These are phyloP conservation scores for Ammodytes marinus DNA, from an alignment of 2,113 vertebrate species.

Conservation along the genomic window DNA sequence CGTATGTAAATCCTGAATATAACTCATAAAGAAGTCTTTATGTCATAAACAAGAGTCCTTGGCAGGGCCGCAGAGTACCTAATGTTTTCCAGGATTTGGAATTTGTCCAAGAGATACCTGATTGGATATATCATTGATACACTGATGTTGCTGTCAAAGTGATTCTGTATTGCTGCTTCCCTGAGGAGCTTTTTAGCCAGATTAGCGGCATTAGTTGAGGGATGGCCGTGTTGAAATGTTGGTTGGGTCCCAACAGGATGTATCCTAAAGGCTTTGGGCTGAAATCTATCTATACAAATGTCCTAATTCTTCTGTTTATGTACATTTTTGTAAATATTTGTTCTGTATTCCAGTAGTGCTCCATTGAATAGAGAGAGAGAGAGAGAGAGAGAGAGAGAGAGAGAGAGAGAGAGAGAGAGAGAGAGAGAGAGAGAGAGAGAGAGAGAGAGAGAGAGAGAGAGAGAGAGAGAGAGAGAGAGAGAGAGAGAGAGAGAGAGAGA, in stretches of 20 bases:
- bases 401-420: too few relatives aligned
- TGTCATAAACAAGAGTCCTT: slow-evolving; percentile 1
- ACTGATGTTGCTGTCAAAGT: not conserved
- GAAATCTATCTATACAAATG: too few relatives aligned
- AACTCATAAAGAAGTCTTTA: not conserved
- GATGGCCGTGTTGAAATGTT: not conserved
- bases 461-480: too few relatives aligned
- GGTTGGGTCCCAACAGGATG: not conserved
- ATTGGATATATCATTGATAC: not conserved
- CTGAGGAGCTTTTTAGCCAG: not conserved
- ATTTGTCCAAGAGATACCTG: not conserved
- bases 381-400: too few relatives aligned
- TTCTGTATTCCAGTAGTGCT: too few relatives aligned
- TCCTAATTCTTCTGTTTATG: too few relatives aligned
- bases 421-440: too few relatives aligned
- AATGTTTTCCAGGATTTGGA: not conserved
- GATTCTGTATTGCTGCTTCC: not conserved
- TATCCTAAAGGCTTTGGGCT: not conserved
- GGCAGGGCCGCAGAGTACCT: not conserved
- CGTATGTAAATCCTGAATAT: not conserved
- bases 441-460: too few relatives aligned
- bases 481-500: too few relatives aligned
- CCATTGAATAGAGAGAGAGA: too few relatives aligned
- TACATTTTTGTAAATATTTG: too few relatives aligned
- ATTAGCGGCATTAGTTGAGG: not conserved